These are phyloP conservation scores for Ethmia dodecea DNA, from an alignment of 2,888 invertebrate species.

Conservation along the genomic window DNA sequence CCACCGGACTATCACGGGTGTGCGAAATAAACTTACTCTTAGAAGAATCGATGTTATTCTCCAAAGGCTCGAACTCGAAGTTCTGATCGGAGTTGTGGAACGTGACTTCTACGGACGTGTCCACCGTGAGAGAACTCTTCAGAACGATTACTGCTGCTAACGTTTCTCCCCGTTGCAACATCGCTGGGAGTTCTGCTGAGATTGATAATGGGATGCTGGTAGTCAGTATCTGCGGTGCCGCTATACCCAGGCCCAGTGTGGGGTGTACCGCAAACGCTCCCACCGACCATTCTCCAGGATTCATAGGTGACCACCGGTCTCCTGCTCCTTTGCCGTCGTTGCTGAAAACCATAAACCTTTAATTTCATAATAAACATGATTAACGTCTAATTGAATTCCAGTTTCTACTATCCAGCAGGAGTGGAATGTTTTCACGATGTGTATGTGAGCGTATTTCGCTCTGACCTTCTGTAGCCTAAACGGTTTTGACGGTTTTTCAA, in stretches of 20 bases:
- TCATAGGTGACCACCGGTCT: slow-evolving; percentile 54
- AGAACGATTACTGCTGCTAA: slow-evolving; percentile 92
- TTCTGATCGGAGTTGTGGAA: slow-evolving; percentile 89
- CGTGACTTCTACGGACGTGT: slow-evolving; percentile 87
- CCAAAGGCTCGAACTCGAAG: slow-evolving; percentile 88
- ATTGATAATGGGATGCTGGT: slow-evolving; percentile 85
- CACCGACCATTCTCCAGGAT: slow-evolving; percentile 49
- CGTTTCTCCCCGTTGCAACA: slow-evolving; percentile 93
- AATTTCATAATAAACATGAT: no score
- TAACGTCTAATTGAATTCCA: not conserved
- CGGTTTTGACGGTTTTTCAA: no score
- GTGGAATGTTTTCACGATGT: not conserved
- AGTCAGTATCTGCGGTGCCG: slow-evolving; percentile 47
- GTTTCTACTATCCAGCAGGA: not conserved
- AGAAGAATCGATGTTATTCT: slow-evolving; percentile 84
- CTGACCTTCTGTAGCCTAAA: no score
- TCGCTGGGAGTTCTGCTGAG: slow-evolving; percentile 90
- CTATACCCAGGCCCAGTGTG: slow-evolving; percentile 57
- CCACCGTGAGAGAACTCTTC: slow-evolving; percentile 90
- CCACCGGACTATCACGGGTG: no score
- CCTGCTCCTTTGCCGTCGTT: slow-evolving; percentile 57
- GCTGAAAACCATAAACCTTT: slow-evolving; percentile 36
- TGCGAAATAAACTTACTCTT: slow-evolving; percentile 79
- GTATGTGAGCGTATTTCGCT: no score
- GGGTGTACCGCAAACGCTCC: slow-evolving; percentile 70